Conservation (phyloP, 2,113 vertebrate species). For the Tachysurus vachellii region DNA sequence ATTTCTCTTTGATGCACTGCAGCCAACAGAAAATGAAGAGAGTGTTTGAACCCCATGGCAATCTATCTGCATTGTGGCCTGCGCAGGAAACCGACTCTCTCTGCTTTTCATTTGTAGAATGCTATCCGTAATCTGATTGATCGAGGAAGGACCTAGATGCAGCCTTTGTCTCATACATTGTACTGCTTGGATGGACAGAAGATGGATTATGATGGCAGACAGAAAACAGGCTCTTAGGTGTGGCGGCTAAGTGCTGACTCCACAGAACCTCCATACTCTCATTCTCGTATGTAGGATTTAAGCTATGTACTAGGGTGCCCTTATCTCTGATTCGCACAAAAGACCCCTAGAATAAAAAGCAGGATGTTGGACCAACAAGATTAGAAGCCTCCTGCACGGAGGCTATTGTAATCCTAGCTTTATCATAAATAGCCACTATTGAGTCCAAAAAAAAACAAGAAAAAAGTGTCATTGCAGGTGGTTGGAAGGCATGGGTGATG, state of each 20-base stretch:
- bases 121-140: constrained; percentile 26
- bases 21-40: constrained; percentile 38
- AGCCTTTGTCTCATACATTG: constrained; percentile 9
- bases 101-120: constrained; percentile 23
- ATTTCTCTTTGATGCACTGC: constrained; percentile 38
- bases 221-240: constrained; percentile 11
- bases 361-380: constrained; percentile 25
- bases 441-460: background rate
- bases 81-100: constrained; percentile 2
- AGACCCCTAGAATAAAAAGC: constrained; percentile 22
- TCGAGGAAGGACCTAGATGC: constrained; percentile 5
- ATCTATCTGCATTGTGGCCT: constrained; percentile 20
- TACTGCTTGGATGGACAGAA: constrained; percentile 19
- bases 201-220: constrained; percentile 38
- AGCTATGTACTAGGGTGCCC: background rate
- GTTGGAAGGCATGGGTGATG: background rate
- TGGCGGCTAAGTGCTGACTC: constrained; percentile 25
- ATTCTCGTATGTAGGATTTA: background rate
- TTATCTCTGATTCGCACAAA: constrained; percentile 39
- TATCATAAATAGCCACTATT: constrained; percentile 6
- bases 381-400: background rate
- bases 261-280: constrained; percentile 11
- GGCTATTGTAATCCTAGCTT: background rate
- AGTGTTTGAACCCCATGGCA: constrained; percentile 19
- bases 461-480: background rate